Conservation (phyloP, 2,888 invertebrate genomes). For the Nineta flava region DNA sequence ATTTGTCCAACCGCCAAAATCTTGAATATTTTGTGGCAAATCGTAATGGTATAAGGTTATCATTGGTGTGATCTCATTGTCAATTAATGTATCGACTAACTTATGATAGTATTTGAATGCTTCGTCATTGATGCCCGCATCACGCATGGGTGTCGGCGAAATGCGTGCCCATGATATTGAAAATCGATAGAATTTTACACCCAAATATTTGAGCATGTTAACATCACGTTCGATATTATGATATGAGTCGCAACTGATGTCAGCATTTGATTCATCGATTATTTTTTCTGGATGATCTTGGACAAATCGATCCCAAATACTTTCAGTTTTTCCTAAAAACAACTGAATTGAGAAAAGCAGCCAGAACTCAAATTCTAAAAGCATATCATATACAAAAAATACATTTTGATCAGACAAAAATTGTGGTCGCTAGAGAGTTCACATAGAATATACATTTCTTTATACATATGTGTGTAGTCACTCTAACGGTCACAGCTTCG, state of each 20-base stretch:
- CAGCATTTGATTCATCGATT: constrained; percentile 37
- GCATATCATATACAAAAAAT: too few relatives aligned
- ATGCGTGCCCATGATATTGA: constrained; percentile 64
- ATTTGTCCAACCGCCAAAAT: constrained; percentile 52
- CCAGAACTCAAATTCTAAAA: too few relatives aligned
- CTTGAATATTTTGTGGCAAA: constrained; percentile 44
- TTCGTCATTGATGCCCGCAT: constrained; percentile 44
- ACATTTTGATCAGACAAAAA: too few relatives aligned
- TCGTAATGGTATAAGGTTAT: constrained; percentile 31
- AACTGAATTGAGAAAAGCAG: too few relatives aligned
- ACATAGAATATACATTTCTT: too few relatives aligned
- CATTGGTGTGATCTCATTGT: constrained; percentile 34
- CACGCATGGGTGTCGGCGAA: constrained; percentile 47
- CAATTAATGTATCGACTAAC: constrained; percentile 51
- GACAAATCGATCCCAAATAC: constrained; percentile 31
- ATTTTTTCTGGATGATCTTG: constrained; percentile 31
- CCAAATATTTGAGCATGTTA: constrained; percentile 31
- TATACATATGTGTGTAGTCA: too few relatives aligned
- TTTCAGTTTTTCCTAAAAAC: constrained; percentile 32
- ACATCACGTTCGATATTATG: constrained; percentile 43
- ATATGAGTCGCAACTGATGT: constrained; percentile 51
- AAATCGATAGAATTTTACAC: constrained; percentile 44
- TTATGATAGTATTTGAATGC: constrained; percentile 65
- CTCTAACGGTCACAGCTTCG: too few relatives aligned
- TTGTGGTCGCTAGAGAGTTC: too few relatives aligned